phyloP scores from a whole-genome alignment of 92 coral and sea anemone species.

The Palythoa grandis region DNA sequence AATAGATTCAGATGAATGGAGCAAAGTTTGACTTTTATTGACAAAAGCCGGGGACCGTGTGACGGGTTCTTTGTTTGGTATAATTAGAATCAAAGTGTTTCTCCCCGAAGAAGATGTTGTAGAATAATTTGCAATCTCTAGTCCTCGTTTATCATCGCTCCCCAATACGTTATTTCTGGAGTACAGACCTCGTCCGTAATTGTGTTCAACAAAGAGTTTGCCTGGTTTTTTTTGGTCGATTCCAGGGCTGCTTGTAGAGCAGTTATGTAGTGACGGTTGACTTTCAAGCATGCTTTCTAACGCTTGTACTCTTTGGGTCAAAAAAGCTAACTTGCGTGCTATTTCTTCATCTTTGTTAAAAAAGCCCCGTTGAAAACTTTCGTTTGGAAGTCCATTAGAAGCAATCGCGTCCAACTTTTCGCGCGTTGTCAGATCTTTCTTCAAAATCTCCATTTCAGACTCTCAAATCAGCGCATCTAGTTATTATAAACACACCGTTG shows the following conservation, averaged over 20 bases:
- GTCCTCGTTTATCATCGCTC: not conserved
- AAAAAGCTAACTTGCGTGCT: slow-evolving; percentile 67
- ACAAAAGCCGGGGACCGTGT: slow-evolving; percentile 40
- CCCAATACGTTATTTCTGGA: not conserved
- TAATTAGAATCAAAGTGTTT: slow-evolving; percentile 67
- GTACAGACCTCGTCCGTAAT: not conserved
- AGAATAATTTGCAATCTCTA: not conserved
- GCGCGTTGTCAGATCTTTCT: not conserved
- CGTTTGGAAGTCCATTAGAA: not conserved
- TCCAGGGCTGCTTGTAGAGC: not conserved
- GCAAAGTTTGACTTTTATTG: slow-evolving; percentile 69
- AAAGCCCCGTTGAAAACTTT: not conserved
- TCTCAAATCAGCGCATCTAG: slow-evolving; percentile 22
- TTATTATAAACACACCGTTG: slow-evolving; percentile 12
- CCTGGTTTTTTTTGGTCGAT: not conserved
- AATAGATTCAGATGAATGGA: slow-evolving; percentile 16
- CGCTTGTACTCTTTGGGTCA: slow-evolving; percentile 73
- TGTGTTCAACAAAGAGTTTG: not conserved
- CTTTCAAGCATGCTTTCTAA: slow-evolving; percentile 72
- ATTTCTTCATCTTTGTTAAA: slow-evolving; percentile 47
- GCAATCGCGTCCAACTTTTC: not conserved
- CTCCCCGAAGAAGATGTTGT: slow-evolving; percentile 47
- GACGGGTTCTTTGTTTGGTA: slow-evolving; percentile 67
- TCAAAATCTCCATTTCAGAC: slow-evolving; percentile 29
- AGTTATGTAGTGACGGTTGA: slow-evolving; percentile 29